phyloP scores from a whole-genome alignment of 2,113 vertebrate genomes.

The Scytalopus superciliaris region DNA sequence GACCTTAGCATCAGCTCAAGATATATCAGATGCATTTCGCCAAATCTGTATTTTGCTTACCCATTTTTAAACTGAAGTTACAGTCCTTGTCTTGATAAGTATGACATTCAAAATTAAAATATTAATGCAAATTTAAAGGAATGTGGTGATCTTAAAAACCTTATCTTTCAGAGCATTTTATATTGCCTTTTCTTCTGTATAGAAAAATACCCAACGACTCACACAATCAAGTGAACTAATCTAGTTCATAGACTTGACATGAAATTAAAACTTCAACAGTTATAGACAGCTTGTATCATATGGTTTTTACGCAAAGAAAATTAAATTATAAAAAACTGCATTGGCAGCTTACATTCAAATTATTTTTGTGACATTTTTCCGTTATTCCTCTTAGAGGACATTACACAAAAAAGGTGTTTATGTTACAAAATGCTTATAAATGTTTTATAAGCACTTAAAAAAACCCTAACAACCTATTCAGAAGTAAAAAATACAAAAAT shows the following conservation, averaged over 20 bases:
- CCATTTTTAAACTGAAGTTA: background rate
- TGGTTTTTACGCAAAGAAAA: background rate
- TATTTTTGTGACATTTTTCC: background rate
- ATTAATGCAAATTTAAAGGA: background rate
- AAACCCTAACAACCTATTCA: background rate
- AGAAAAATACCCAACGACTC: background rate
- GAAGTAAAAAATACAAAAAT: background rate
- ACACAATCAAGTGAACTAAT: background rate
- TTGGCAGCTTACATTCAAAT: background rate
- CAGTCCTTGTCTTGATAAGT: background rate
- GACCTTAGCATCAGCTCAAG: background rate
- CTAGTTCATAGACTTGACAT: background rate
- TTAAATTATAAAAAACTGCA: background rate
- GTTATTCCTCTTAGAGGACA: background rate
- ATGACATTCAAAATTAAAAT: background rate
- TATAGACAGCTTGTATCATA: background rate
- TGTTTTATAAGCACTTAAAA: background rate
- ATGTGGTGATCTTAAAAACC: background rate
- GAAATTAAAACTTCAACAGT: background rate
- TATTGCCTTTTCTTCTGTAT: background rate
- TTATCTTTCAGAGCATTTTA: background rate
- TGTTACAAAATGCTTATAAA: background rate
- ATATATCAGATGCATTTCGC: background rate
- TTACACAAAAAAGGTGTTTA: background rate
- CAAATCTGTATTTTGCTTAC: background rate